Percentiles rank a stretch among this genome's conserved stretches.
phyloP scores from a whole-genome alignment of 2,888 invertebrate species.

The Acleris cristana region DNA sequence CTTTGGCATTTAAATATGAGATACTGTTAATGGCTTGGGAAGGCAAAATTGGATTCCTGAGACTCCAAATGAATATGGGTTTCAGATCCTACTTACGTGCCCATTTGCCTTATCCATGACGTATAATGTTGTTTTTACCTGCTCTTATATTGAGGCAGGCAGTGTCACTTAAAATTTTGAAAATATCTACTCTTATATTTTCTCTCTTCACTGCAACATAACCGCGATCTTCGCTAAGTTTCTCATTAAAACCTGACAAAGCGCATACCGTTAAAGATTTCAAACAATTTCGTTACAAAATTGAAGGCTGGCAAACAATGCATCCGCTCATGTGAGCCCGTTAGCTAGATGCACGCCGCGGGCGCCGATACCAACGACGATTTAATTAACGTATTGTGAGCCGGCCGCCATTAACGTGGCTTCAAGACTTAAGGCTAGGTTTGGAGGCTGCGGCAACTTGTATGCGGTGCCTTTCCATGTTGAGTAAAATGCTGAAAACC shows the following conservation, averaged over 20 bases:
- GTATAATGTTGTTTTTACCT: too few species aligned
- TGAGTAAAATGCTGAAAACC: too few species aligned
- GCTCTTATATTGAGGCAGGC: too few species aligned
- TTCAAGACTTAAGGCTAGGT: constrained; percentile 45
- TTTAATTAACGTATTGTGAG: constrained; percentile 82
- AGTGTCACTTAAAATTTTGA: too few species aligned
- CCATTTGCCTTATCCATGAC: too few species aligned
- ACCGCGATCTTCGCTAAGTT: neutral
- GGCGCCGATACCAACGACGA: constrained; percentile 67
- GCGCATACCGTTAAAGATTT: constrained; percentile 27
- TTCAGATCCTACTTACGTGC: too few species aligned
- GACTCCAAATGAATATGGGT: too few species aligned
- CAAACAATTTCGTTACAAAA: constrained; percentile 31
- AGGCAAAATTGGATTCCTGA: too few species aligned
- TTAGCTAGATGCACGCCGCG: constrained; percentile 77
- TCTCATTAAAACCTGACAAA: constrained; percentile 18
- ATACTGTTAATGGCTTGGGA: too few species aligned
- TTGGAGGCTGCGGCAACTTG: constrained; percentile 6
- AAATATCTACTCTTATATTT: too few species aligned
- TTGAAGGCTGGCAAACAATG: constrained; percentile 34
- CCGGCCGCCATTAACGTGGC: constrained; percentile 68
- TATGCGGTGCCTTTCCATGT: neutral
- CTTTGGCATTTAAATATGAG: too few species aligned
- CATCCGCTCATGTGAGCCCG: constrained; percentile 51
- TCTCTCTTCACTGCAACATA: too few species aligned